Conservation (phyloP, 2,113 vertebrate genomes). For the Pteropus alecto region DNA sequence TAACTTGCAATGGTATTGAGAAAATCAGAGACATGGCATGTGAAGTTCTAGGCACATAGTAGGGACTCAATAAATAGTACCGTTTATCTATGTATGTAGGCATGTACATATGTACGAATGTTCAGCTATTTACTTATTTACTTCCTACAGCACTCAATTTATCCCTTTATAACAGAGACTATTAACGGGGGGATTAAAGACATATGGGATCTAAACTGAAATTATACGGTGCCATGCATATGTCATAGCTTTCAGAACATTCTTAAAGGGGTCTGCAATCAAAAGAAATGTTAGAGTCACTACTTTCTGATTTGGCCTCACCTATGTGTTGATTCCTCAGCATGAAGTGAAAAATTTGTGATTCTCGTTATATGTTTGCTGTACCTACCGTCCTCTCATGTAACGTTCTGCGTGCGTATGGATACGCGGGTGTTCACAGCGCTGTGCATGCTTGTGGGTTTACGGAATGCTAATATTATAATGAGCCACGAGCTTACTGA, state of each 20-base stretch:
- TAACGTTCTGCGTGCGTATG: neutral
- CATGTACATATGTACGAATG: neutral
- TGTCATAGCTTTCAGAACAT: neutral
- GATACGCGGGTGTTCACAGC: neutral
- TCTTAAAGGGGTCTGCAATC: neutral
- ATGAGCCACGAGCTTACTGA: slow-evolving; percentile 32
- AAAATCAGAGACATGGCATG: neutral
- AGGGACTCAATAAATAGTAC: neutral
- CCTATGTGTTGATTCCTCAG: neutral
- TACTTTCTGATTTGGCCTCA: neutral
- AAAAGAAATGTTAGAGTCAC: neutral
- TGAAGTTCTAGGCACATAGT: neutral
- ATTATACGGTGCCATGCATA: neutral
- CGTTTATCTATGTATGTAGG: neutral
- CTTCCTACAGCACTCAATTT: neutral
- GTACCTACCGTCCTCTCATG: neutral
- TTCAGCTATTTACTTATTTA: neutral
- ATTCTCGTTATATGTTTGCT: neutral
- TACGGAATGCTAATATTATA: slow-evolving; percentile 50
- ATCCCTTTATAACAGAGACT: neutral
- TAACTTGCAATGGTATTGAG: neutral
- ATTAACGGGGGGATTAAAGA: neutral
- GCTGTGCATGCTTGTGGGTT: slow-evolving; percentile 20
- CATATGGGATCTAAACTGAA: neutral
- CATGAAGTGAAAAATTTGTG: neutral